These are phyloP conservation scores for Telmatochromis sp. DNA, from an alignment of 2,113 vertebrate species.

Conservation along the genomic window DNA sequence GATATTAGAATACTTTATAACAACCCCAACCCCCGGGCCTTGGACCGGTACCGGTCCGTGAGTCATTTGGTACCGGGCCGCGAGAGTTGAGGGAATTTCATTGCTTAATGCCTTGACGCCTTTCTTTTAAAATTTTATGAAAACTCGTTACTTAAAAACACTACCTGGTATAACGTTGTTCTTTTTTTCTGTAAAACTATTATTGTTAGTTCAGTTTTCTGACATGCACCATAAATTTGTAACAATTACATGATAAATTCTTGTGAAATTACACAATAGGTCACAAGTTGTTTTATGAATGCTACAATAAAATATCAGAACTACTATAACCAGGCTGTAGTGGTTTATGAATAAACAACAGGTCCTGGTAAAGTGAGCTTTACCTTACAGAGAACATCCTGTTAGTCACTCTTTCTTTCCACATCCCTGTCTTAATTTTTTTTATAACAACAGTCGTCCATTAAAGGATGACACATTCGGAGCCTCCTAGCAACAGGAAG, in stretches of 20 bases:
- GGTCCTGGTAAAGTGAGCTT: background rate
- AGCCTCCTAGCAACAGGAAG: slow-evolving; percentile 51
- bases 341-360: background rate
- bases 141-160: background rate
- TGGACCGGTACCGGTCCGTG: too few relatives aligned
- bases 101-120: rapidly evolving
- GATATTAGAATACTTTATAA: background rate
- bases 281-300: background rate
- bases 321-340: background rate
- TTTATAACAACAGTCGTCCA: slow-evolving; percentile 4
- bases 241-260: background rate
- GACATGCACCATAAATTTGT: background rate
- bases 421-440: background rate
- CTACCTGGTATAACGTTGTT: rapidly evolving
- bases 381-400: background rate
- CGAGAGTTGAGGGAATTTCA: background rate
- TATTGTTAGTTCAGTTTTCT: background rate
- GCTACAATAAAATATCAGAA: background rate
- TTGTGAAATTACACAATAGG: background rate
- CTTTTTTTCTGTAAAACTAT: background rate
- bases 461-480: slow-evolving; percentile 28
- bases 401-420: background rate
- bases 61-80: too few relatives aligned
- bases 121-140: background rate
- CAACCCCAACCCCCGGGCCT: too few relatives aligned